phyloP scores from a whole-genome alignment of 2,888 invertebrate species.

The Chironomus riparius region DNA sequence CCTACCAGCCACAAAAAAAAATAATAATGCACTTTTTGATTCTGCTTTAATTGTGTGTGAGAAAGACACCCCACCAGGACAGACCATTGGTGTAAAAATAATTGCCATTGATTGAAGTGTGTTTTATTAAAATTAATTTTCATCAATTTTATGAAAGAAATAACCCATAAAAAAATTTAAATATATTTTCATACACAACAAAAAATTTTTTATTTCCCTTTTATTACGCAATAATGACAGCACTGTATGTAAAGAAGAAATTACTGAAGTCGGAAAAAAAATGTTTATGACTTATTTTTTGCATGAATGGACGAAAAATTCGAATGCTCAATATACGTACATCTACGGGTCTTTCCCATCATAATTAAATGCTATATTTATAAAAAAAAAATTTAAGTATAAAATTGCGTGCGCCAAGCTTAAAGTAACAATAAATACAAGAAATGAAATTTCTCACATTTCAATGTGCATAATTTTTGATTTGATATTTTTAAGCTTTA shows the following conservation, averaged over 20 bases:
- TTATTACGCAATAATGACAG: neutral
- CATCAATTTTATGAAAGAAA: too few relatives aligned
- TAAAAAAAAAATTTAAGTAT: neutral
- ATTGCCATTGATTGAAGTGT: too few relatives aligned
- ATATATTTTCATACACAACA: neutral
- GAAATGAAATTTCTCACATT: neutral
- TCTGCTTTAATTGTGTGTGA: too few relatives aligned
- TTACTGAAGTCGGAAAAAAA: neutral
- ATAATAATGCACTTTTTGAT: too few relatives aligned
- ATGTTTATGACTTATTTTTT: conserved; percentile 6
- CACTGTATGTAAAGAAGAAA: neutral
- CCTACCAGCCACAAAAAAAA: neutral
- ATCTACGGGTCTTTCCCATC: neutral
- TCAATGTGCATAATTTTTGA: neutral
- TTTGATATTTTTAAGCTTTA: neutral
- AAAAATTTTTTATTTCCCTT: neutral
- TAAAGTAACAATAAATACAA: neutral
- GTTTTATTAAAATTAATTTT: too few relatives aligned
- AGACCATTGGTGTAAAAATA: too few relatives aligned
- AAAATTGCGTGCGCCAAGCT: neutral
- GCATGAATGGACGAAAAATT: neutral
- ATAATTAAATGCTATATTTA: neutral
- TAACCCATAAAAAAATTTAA: too few relatives aligned
- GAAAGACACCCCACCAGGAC: too few relatives aligned
- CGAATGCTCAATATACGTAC: neutral